Percentiles rank a stretch among this genome's conserved stretches.
phyloP scores from a whole-genome alignment of 2,797 vertebrate species.

The Eulemur rubriventer region DNA sequence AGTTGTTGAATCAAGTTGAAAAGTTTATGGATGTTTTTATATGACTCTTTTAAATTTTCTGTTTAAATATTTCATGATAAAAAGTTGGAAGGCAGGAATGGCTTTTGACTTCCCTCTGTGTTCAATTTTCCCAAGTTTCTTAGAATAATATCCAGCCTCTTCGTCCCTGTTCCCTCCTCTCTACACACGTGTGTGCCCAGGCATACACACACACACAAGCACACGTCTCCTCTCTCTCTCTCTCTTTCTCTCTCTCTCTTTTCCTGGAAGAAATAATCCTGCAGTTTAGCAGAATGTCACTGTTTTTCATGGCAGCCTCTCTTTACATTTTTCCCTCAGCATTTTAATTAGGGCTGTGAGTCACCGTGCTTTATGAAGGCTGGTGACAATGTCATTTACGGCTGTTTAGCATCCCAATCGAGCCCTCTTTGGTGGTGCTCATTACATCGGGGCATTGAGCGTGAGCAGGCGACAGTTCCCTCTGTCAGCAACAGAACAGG shows the following conservation, averaged over 20 bases:
- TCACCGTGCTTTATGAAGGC: slow-evolving; percentile 70
- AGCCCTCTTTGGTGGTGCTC: slow-evolving; percentile 54
- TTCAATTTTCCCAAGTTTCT: neutral
- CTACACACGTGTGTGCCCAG: neutral
- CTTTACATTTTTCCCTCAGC: slow-evolving; percentile 67
- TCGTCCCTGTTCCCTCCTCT: fast-evolving
- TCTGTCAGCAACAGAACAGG: slow-evolving; percentile 48
- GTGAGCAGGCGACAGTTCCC: neutral
- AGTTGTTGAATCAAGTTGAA: neutral
- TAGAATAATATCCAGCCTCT: neutral
- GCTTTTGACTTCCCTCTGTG: neutral
- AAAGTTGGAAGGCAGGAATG: neutral
- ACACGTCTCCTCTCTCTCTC: neutral
- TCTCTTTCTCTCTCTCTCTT: neutral
- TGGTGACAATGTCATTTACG: slow-evolving; percentile 73
- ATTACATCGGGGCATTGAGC: slow-evolving; percentile 53
- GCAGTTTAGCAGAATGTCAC: slow-evolving; percentile 58
- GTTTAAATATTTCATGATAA: neutral
- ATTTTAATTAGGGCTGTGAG: slow-evolving; percentile 75
- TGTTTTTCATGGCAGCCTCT: slow-evolving; percentile 53
- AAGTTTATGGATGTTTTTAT: neutral
- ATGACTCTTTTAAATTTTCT: neutral
- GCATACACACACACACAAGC: neutral
- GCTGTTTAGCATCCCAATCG: slow-evolving; percentile 68
- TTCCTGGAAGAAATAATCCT: slow-evolving; percentile 66